Evolutionary conservation across 1,140 invertebrate genomes (phyloP), one percentile per base, ranked within the genome.

Genomic region (Cataglyphis hispanica): DNA sequence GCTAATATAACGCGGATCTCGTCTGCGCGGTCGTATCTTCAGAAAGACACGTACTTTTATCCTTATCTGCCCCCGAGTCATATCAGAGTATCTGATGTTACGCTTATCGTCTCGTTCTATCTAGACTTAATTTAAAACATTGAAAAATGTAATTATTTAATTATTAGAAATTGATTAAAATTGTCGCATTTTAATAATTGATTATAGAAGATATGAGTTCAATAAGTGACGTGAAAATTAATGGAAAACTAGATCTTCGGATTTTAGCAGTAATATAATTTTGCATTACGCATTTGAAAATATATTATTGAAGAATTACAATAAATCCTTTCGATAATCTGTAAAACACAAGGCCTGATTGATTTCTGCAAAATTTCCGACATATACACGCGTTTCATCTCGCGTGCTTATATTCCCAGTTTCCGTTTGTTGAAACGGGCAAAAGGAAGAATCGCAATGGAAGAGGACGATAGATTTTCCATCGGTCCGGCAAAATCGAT

Each of bases 401-500:
- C 67, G 53, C 11, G 40, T 37, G 67, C 53, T 74, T 72, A 72
- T 72, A 72, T 83, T 60, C 72, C 22, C 66, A 81, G 37, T 81
- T 83, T 72, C 37, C 67, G 37, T 74, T 74, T 74, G 67, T 83
- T 83, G 46, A 69, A 61, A 72, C 37, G 66, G 16, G 34, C 25
- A 31, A 58, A 37, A 64, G 25, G 34, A 81, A 70, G 31, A 81
- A 58, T 58, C 77, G 46, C 1, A 13, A 16, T 16, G 58, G 56
- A 50, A 31, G 43, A 8, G 50, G n/a, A 69, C 34, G 22, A 25
- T 34, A 43, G 40, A 74, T 60, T 83, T 83, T 74, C 53, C 78
- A 25, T 60, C 25, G 63, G 63, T 74, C 60, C 58, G 34, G 56
- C 25, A 64, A 81, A 81, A 81, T 72, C 78, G 78, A 81, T 72